Conservation (phyloP, 2,113 vertebrate genomes). For the Chrysochloris asiatica region DNA sequence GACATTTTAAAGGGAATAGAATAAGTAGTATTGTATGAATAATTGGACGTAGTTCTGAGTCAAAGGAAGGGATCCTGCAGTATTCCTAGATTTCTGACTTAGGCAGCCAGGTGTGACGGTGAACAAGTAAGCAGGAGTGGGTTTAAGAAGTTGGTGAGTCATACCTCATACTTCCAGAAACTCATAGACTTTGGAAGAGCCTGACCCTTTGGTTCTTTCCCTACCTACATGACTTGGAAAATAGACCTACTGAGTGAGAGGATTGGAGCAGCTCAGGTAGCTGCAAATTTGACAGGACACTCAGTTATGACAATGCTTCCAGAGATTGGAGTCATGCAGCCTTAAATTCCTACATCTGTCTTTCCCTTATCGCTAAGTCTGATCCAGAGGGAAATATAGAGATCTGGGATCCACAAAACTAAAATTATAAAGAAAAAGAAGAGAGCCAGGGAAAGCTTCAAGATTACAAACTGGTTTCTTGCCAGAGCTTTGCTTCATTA, state of each 20-base stretch:
- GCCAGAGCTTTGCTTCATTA: constrained; percentile 34
- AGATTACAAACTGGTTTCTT: constrained; percentile 42
- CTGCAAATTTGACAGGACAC: neutral
- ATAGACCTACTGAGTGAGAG: neutral
- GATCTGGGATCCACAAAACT: constrained; percentile 14
- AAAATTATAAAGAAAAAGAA: constrained; percentile 52
- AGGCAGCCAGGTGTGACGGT: neutral
- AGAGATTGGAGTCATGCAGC: neutral
- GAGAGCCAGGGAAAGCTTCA: constrained; percentile 28
- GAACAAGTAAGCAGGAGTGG: neutral
- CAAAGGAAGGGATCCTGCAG: neutral
- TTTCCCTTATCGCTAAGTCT: neutral
- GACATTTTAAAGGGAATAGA: neutral
- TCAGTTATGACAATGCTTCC: neutral
- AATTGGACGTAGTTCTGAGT: neutral
- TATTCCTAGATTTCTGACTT: neutral
- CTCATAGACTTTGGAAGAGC: neutral
- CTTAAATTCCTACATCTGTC: neutral
- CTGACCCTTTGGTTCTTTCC: neutral
- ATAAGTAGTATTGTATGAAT: neutral
- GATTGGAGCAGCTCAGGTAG: neutral
- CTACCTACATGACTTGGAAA: neutral
- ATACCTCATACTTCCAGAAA: neutral
- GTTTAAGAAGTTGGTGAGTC: neutral
- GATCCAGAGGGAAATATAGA: constrained; percentile 8